These are phyloP conservation scores for Ichneumoninae sp. DNA, from an alignment of 2,888 invertebrate species.

Conservation along the genomic window DNA sequence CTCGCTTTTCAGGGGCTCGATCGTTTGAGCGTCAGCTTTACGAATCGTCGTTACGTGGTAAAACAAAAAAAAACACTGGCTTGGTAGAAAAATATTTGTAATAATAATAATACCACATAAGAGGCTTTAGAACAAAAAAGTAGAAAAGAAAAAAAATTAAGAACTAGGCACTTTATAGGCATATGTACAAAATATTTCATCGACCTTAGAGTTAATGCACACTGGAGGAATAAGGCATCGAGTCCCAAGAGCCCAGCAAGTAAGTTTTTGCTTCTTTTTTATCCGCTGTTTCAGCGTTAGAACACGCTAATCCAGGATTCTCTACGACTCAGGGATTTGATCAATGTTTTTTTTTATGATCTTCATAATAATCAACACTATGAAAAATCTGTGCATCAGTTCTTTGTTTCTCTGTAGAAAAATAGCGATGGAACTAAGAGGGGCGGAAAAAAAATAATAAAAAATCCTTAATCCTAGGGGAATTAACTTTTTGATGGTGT, in stretches of 20 bases:
- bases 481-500: constrained; percentile 47
- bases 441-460: background rate
- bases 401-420: constrained; percentile 33
- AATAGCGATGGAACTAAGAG: constrained; percentile 13
- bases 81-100: constrained; percentile 38
- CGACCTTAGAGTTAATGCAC: constrained; percentile 70
- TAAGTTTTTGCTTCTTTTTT: constrained; percentile 19
- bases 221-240: constrained; percentile 61
- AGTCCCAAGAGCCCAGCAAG: constrained; percentile 46
- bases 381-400: constrained; percentile 34
- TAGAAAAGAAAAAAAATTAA: constrained; percentile 64
- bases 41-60: constrained; percentile 23
- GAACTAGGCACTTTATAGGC: constrained; percentile 77
- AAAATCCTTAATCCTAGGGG: constrained; percentile 48
- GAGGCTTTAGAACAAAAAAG: constrained; percentile 33
- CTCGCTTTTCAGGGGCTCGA: background rate
- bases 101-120: constrained; percentile 57
- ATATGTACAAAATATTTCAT: constrained; percentile 78
- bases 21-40: constrained; percentile 30
- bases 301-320: constrained; percentile 8
- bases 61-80: constrained; percentile 44
- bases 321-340: constrained; percentile 15
- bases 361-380: constrained; percentile 41
- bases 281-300: constrained; percentile 17
- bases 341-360: constrained; percentile 24